Base-by-base conservation (phyloP, 2,888 invertebrate genomes). In the Clunio marinus region DNA sequence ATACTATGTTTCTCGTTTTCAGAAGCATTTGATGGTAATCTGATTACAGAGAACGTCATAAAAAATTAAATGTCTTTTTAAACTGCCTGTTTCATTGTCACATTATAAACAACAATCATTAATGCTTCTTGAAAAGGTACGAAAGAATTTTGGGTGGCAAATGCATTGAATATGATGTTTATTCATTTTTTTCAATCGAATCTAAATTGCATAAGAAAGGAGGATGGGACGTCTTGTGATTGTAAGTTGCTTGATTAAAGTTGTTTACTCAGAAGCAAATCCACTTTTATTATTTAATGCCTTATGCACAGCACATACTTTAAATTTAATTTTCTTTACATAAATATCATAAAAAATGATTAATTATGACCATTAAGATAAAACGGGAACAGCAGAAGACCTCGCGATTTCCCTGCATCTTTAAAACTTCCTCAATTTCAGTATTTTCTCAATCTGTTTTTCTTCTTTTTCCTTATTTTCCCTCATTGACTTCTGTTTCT, bases 61-160 rank as follows among this genome's bases (percentile, higher is more conserved):
- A 63, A 63, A 65, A 65, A 65, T 46, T 65, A 46, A 65, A 65
- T 65, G 63, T 46, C 63, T 65, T 65, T 65, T 65, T 65, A 65
- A 65, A 62, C 62, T 28, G 62, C 20, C 41, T 35, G 59, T 41
- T n/a, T 62, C 62, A 41, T 62, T 62, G 62, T 62, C 62, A 62
- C 5, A 17, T 45, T 45, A 25, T 28, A 28, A 62, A 28, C 17
- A 63, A 63, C 45, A 45, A 63, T 63, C 45, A 63, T 45, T 63
- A 45, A 63, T 63, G 25, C 41, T 41, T 41, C 41, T 41, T 41
- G 15, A 41, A 41, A 13, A 41, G 15, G 41, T 41, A 7, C 41
- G 13, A 7, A 15, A 41, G n/a, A n/a, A n/a, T n/a, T n/a, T n/a
- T n/a, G n/a, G n/a, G n/a, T 41, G 4, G 35, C 35, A 8, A 13